Base-by-base conservation (phyloP, 2,888 invertebrate species). In the Blastobasis adustella region DNA sequence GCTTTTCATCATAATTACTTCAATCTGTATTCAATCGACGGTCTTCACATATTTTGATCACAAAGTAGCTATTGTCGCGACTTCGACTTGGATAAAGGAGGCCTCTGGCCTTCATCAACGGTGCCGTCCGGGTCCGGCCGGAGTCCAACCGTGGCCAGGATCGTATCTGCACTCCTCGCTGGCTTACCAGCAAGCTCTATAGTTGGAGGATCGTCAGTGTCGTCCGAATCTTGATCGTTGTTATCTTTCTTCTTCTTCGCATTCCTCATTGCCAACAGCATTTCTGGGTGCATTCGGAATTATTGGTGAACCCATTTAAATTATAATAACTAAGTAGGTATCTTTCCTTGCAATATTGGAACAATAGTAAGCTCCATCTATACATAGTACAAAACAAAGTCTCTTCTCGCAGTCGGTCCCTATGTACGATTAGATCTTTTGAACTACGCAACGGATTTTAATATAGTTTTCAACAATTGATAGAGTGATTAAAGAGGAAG, bases 191-290 rank as follows among this genome's bases (percentile, higher is more conserved):
- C 10, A 4, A 38, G 37, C n/a, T 38, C 41, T 8, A 8, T 47
- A 43, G 5, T 48, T 37, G 23, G 23, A 23, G 23, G 23, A 23
- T 2, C 41, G 6, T 43, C 42, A 51, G 37, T 39, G 51, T 6
- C 47, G 49, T 1, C 61, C 58, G 4, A 46, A 23, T 54, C 56
- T 7, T 56, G 49, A 6, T 61, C 53, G n/a, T 58, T 59, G 46
- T 58, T 48, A 10, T 60, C 67, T 56, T 73, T 76, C 9, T 69
- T 71, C 59, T 82, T 79, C 60, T 82, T 83, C 8, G 82, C 79
- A 51, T 77, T 75, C 58, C 79, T 82, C 47, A 85, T 58, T 10
- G 81, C 79, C 38, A 58, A 57, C 49, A 85, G 58, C 82, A 85
- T 84, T 71, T 85, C 84, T 84, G 64, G 23, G 23, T 70, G 65